Percentiles rank a stretch among this genome's conserved stretches.
Conservation (phyloP, 2,797 vertebrate species). For the Bovichtus variegatus region DNA sequence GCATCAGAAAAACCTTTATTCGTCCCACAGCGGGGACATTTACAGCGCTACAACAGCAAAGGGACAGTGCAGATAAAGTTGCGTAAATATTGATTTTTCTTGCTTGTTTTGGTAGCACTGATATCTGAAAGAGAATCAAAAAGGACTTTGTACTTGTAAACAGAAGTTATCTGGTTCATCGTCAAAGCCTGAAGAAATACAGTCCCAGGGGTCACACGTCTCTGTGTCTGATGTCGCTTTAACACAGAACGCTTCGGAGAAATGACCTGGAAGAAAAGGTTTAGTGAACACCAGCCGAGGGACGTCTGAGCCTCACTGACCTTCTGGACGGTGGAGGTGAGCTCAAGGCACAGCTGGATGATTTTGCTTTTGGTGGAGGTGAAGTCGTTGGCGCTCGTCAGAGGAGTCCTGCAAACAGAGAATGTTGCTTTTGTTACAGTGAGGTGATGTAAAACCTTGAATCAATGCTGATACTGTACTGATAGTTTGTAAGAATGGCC, state of each 20-base stretch:
- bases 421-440: rapidly evolving
- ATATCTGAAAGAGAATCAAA: constrained; percentile 2
- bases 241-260: too few relatives aligned
- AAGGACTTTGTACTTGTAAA: constrained; percentile 29
- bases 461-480: not conserved
- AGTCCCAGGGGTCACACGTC: not conserved
- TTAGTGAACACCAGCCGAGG: not conserved
- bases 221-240: not conserved
- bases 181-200: constrained; percentile 33
- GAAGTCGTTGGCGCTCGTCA: constrained; percentile 91
- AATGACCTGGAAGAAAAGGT: not conserved
- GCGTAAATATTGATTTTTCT: too few relatives aligned
- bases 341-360: constrained; percentile 96
- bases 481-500: not conserved
- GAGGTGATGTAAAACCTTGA: not conserved
- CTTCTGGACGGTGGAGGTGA: constrained; percentile 97
- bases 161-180: constrained; percentile 11
- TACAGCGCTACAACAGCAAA: too few relatives aligned
- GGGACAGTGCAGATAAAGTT: too few relatives aligned
- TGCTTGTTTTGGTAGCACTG: not conserved
- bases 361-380: constrained; percentile 93
- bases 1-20: too few relatives aligned
- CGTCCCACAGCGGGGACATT: too few relatives aligned
- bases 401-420: constrained; percentile 85
- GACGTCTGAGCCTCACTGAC: constrained; percentile 79